Evolutionary conservation across 1,140 invertebrate species (phyloP).

Genomic region (Drosophila virilis): DNA sequence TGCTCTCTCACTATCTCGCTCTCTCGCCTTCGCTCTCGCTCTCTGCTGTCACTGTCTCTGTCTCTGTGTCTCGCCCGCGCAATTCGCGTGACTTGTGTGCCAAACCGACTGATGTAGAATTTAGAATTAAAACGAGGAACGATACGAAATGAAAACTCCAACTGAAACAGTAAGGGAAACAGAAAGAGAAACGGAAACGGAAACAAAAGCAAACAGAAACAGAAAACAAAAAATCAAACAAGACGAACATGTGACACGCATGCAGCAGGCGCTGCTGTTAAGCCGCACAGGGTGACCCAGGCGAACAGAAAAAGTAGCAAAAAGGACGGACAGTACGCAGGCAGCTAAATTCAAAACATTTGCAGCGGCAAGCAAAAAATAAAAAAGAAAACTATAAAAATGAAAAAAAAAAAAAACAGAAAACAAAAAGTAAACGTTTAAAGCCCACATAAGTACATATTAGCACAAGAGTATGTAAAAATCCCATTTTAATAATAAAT

Average conservation of each 20-base stretch:
- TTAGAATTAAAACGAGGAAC: slow-evolving; percentile 70
- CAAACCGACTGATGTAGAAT: slow-evolving; percentile 84
- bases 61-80: slow-evolving; percentile 42
- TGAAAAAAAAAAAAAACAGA: background rate
- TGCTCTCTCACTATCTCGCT: background rate
- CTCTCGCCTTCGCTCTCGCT: background rate
- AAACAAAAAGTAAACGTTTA: slow-evolving; percentile 5
- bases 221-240: slow-evolving; percentile 18
- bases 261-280: slow-evolving; percentile 1
- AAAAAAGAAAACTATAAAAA: background rate
- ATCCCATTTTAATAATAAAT: slow-evolving; percentile 60
- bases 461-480: slow-evolving; percentile 62
- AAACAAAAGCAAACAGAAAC: slow-evolving; percentile 16
- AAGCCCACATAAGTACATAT: slow-evolving; percentile 39
- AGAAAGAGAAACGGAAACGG: slow-evolving; percentile 63
- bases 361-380: background rate
- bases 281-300: slow-evolving; percentile 26
- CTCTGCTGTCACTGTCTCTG: slow-evolving; percentile 2
- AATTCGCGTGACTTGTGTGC: slow-evolving; percentile 75
- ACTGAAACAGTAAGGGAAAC: slow-evolving; percentile 45
- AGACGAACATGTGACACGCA: slow-evolving; percentile 10
- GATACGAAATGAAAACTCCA: slow-evolving; percentile 36
- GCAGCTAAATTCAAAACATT: background rate
- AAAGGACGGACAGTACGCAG: slow-evolving; percentile 23
- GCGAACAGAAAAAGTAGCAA: background rate